phyloP scores from a whole-genome alignment of 2,113 vertebrate genomes.

The Odobenus rosmarus region DNA sequence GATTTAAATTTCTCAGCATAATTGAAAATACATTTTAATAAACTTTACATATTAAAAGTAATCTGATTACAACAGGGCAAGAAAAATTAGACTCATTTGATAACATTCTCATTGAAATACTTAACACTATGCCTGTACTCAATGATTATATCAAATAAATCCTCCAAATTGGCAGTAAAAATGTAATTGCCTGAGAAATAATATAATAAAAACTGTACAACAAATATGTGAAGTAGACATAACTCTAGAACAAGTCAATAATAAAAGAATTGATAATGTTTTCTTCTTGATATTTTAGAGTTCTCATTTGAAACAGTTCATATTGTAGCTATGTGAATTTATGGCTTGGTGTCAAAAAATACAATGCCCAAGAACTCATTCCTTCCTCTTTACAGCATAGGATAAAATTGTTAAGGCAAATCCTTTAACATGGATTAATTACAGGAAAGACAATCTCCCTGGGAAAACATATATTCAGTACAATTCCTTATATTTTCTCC shows the following conservation, averaged over 20 bases:
- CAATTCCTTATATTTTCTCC: neutral
- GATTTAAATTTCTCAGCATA: constrained; percentile 64
- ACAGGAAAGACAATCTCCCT: neutral
- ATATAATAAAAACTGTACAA: constrained; percentile 25
- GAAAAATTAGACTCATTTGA: constrained; percentile 62
- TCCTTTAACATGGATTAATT: neutral
- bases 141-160: constrained; percentile 65
- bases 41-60: constrained; percentile 69
- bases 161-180: constrained; percentile 63
- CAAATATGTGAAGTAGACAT: neutral
- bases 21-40: constrained; percentile 70
- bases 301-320: constrained; percentile 14
- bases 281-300: constrained; percentile 21
- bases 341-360: neutral
- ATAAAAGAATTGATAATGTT: neutral
- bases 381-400: neutral
- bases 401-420: constrained; percentile 24
- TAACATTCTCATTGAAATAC: constrained; percentile 63
- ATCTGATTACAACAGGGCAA: constrained; percentile 48
- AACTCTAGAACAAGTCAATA: constrained; percentile 22
- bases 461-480: neutral
- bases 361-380: neutral
- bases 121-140: constrained; percentile 36
- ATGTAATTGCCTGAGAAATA: constrained; percentile 65
- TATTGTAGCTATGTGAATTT: neutral